A percentile compares a stretch with the other conserved stretches of the same genome.
Evolutionary conservation across 2,797 vertebrate species (phyloP).

Genomic region (Sciurus vulgaris): DNA sequence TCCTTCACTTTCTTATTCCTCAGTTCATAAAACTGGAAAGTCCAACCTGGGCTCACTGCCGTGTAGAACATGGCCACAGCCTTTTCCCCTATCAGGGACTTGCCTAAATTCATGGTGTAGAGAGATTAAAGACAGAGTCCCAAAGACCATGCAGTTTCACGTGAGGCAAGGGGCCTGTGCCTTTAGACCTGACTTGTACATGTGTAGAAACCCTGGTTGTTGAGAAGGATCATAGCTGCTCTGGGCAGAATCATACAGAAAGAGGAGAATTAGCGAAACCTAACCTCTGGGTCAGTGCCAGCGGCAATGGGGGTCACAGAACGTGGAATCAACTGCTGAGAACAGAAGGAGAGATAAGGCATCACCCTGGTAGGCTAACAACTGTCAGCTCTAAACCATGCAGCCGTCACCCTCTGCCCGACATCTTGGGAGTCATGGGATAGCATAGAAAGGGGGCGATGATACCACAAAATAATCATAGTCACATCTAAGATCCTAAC

Average conservation of each 20-base stretch:
- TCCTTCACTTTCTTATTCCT: conserved; percentile 2
- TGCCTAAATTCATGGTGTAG: not conserved
- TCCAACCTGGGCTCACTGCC: not conserved
- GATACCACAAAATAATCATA: not conserved
- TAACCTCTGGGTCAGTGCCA: not conserved
- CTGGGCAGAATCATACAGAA: not conserved
- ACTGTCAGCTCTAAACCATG: not conserved
- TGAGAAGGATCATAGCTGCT: not conserved
- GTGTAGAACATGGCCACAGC: not conserved
- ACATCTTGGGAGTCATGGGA: not conserved
- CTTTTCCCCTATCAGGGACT: not conserved
- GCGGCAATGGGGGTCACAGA: not conserved
- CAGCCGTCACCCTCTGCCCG: not conserved
- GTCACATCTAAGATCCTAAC: not conserved
- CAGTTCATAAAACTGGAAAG: conserved; percentile 26
- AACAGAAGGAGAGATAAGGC: not conserved
- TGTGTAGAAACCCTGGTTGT: not conserved
- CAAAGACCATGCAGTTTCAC: not conserved
- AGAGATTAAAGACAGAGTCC: not conserved
- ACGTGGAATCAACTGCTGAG: not conserved
- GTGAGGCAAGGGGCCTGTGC: not conserved
- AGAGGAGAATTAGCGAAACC: not conserved
- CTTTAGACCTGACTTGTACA: not conserved
- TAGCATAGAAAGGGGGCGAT: not conserved
- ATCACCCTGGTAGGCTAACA: no score